Evolutionary conservation across 2,888 invertebrate genomes (phyloP), one percentile per base, ranked within the genome.

Genomic region (Balanococcus diminutus): DNA sequence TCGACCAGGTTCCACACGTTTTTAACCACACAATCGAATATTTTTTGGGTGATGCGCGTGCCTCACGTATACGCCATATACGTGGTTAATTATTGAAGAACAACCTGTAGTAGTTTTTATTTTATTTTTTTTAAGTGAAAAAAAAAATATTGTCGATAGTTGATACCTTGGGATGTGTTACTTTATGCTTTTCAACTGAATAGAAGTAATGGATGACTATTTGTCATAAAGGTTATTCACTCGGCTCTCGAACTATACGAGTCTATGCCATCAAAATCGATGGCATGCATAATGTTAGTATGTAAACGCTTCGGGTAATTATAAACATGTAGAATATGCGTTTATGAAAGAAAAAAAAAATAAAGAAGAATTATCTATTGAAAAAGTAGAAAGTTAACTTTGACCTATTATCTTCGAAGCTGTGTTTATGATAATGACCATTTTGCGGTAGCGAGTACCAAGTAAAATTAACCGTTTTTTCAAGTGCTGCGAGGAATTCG

Each of bases 261-360:
- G 36, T 79, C 75, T 79, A 56, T 22, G 75, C 75, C 75, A 79
- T 79, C 75, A 79, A 79, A 79, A 79, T 79, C 75, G 75, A 79
- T 79, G 75, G 75, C 75, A 79, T 79, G 75, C 75, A 79, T 79
- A 79, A 79, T 36, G 75, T 79, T 79, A 79, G 75, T 82, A 32
- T n/a, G 32, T 82, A 82, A 82, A 82, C 82, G 82, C 51, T 82
- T 82, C 82, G 51, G 82, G 82, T 82, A 82, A 82, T 82, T 82
- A 82, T 82, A 51, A 82, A 82, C 82, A 46, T 82, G 28, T 31
- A 82, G 56, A 82, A 82, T 82, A 82, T 82, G 56, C 82, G 82
- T 82, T 82, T 82, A 56, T 82, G 82, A 56, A 82, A 82, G 42
- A 79, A 79, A 32, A 81, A 79, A 79, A 32, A 31, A 31, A 51